Conservation (phyloP, 2,113 vertebrate genomes). For the Hemibagrus wyckioides region DNA sequence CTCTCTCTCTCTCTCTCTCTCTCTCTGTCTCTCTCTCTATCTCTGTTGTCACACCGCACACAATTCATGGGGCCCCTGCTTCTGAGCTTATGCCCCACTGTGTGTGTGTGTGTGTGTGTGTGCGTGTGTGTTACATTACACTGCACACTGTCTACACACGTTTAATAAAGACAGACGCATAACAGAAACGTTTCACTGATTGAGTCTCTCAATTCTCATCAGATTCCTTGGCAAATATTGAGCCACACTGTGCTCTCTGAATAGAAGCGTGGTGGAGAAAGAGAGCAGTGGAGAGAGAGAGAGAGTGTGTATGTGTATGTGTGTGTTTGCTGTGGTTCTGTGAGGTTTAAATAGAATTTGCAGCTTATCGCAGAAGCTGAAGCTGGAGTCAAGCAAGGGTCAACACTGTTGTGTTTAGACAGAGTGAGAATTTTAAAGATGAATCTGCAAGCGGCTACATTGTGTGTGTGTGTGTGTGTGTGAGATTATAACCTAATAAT, state of each 20-base stretch:
- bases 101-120: constrained; percentile 32
- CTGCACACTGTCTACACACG: constrained; percentile 26
- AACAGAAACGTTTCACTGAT: constrained; percentile 62
- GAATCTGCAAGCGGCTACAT: background rate
- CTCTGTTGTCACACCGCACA: constrained; percentile 30
- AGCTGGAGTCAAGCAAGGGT: constrained; percentile 45
- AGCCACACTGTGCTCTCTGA: constrained; percentile 36
- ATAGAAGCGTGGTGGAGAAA: background rate
- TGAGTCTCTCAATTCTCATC: constrained; percentile 51
- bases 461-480: background rate
- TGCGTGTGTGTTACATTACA: constrained; percentile 20
- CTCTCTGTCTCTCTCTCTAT: background rate
- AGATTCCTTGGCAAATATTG: constrained; percentile 55
- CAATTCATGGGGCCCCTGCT: constrained; percentile 50
- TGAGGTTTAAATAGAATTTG: constrained; percentile 39
- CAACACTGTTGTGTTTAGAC: constrained; percentile 34
- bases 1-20: background rate
- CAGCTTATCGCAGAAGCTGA: constrained; percentile 46
- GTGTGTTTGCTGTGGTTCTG: constrained; percentile 34
- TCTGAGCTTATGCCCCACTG: constrained; percentile 44
- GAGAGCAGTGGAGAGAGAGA: background rate
- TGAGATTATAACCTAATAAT: constrained; percentile 5
- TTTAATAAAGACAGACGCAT: constrained; percentile 43
- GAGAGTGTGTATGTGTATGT: background rate
- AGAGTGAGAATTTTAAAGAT: constrained; percentile 31